phyloP scores from a whole-genome alignment of 2,888 invertebrate species.

The Ophonus ardosiacus region DNA sequence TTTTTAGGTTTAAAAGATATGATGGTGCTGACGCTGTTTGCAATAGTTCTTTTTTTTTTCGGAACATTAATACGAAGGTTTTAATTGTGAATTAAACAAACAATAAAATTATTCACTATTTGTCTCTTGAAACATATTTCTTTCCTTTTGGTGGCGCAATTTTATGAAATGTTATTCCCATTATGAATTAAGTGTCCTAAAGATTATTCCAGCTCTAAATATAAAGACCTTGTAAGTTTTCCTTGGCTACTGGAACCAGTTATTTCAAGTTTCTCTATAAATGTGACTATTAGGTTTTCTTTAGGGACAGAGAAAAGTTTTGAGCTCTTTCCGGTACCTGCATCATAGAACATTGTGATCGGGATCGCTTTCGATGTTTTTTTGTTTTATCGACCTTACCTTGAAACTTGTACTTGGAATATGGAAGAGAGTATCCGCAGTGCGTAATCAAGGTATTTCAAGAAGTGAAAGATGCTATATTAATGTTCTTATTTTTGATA shows the following conservation, averaged over 20 bases:
- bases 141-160: neutral
- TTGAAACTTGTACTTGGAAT: conserved; percentile 1
- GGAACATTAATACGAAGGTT: too few species aligned
- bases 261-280: neutral
- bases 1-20: too few species aligned
- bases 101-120: too few species aligned
- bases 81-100: too few species aligned
- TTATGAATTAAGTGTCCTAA: neutral
- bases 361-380: neutral
- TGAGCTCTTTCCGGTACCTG: conserved; percentile 24
- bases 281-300: neutral
- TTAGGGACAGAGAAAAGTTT: conserved; percentile 26
- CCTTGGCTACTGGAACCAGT: neutral
- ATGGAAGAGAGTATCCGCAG: neutral
- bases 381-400: conserved; percentile 17
- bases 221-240: neutral
- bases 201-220: conserved; percentile 24
- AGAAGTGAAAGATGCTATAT: neutral
- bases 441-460: conserved; percentile 17
- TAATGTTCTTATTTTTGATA: conserved; percentile 17
- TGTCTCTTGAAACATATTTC: neutral
- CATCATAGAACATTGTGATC: neutral
- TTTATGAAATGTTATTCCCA: neutral
- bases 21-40: too few species aligned
- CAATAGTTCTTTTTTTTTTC: too few species aligned